Evolutionary conservation across 2,888 invertebrate species (phyloP).

Genomic region (Apotomis turbidana): DNA sequence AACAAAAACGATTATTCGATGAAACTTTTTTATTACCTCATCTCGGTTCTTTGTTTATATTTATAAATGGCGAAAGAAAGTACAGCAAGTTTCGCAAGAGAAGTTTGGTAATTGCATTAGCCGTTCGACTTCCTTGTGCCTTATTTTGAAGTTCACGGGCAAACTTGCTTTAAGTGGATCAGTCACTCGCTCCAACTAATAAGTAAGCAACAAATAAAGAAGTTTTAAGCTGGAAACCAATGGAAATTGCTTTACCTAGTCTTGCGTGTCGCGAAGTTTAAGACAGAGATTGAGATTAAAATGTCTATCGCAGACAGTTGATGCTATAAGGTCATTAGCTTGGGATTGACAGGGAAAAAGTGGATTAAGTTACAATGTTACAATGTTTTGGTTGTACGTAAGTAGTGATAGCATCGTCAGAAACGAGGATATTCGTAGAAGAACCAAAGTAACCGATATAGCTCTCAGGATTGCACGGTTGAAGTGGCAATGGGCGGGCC

Average conservation of each 20-base stretch:
- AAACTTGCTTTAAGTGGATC: constrained; percentile 64
- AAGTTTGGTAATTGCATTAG: constrained; percentile 65
- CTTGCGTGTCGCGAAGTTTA: constrained; percentile 6
- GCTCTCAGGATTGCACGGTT: too few species aligned
- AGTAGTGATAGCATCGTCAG: too few species aligned
- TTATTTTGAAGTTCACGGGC: constrained; percentile 64
- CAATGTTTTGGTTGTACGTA: too few species aligned
- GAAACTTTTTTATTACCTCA: constrained; percentile 41
- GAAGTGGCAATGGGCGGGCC: too few species aligned
- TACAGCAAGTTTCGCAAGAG: constrained; percentile 48
- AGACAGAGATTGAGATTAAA: constrained; percentile 21
- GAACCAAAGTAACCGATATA: too few species aligned
- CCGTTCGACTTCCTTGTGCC: constrained; percentile 60
- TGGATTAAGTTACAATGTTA: not conserved
- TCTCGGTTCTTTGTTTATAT: constrained; percentile 48
- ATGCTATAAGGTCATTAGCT: not conserved
- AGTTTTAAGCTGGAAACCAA: constrained; percentile 56
- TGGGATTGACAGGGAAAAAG: constrained; percentile 2
- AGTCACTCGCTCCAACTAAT: constrained; percentile 51
- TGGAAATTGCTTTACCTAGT: constrained; percentile 52
- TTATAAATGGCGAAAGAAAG: constrained; percentile 50
- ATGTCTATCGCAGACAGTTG: constrained; percentile 21
- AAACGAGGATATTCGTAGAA: too few species aligned
- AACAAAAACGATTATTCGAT: constrained; percentile 41
- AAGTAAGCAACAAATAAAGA: constrained; percentile 50